Evolutionary conservation across 1,140 invertebrate genomes (phyloP), one percentile per base, ranked within the genome.

Genomic region (Euwallacea similis): DNA sequence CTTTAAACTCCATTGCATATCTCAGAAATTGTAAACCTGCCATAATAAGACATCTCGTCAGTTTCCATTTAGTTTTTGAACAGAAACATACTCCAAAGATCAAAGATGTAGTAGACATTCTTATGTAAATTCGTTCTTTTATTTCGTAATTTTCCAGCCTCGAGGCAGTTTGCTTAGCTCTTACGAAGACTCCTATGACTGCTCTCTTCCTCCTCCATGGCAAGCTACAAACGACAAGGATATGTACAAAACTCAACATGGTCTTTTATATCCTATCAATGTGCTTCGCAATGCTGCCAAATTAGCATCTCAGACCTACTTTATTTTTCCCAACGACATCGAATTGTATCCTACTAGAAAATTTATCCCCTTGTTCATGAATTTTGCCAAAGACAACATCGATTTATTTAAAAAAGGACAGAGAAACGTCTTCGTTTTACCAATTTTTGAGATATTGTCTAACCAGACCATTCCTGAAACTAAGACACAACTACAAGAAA

Each of bases 281-380:
- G 88, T 92, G 0, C 90, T 86, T 0, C 85, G 91, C 73, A 91
- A 91, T 71, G 86, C 88, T 2, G 90, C 90, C 0, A 84, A 89
- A 69, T 83, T 82, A 54, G 84, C 85, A 10, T 86, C 89, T 0
- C 79, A 77, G 42, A 90, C 89, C 7, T 81, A 84, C 68, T 88
- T 90, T 77, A 87, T 93, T 65, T 82, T 94, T 74, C 91, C 91
- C 0, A 89, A 89, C 6, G 91, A 93, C 78, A 89, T 93, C 66
- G 91, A 93, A 79, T 82, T 93, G 64, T 84, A 91, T 58, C 90
- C 90, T 6, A 73, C 72, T 9, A 71, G 58, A 53, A 73, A 84
- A 54, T 78, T 84, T 42, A 78, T 82, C 13, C 55, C 56, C 7
- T 73, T 76, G 11, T 83, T 84, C 64, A 50, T 81, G 7, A 62